A percentile compares a stretch with the other conserved stretches of the same genome.
These are phyloP conservation scores for Drosophila arizonae DNA, from an alignment of 1,140 invertebrate genomes.

Conservation along the genomic window DNA sequence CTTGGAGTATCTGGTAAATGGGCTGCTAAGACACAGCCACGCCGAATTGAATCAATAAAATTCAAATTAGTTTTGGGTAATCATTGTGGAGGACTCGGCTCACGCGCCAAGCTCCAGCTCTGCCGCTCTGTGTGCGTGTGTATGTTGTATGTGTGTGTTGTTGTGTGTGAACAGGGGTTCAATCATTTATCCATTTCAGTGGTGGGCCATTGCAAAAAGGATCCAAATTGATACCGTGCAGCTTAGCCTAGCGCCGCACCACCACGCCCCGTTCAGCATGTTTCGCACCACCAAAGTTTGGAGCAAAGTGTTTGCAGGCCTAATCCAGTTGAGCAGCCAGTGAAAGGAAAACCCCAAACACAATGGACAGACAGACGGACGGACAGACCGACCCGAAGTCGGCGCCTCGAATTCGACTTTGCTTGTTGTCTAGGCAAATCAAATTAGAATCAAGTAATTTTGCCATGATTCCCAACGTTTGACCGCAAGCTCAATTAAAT, in stretches of 20 bases:
- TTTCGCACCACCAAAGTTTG: slow-evolving; percentile 33
- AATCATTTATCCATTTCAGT: slow-evolving; percentile 77
- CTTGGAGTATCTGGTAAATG: slow-evolving; percentile 21
- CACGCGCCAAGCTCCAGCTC: not conserved
- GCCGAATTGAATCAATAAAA: slow-evolving; percentile 78
- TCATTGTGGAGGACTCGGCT: slow-evolving; percentile 44
- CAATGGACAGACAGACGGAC: not conserved
- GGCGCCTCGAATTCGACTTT: slow-evolving; percentile 10
- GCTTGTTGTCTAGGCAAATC: slow-evolving; percentile 71
- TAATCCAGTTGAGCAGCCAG: slow-evolving; percentile 58
- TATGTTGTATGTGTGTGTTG: slow-evolving; percentile 7
- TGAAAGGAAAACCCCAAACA: slow-evolving; percentile 47
- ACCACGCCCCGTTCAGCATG: no score
- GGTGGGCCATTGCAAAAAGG: slow-evolving; percentile 50
- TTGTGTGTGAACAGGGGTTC: slow-evolving; percentile 39
- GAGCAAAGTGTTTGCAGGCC: slow-evolving; percentile 48
- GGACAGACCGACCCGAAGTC: not conserved
- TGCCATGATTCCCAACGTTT: slow-evolving; percentile 70
- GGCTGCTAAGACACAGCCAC: slow-evolving; percentile 36
- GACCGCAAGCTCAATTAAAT: slow-evolving; percentile 81
- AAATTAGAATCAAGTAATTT: slow-evolving; percentile 81
- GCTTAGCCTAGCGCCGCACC: not conserved
- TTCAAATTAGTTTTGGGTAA: slow-evolving; percentile 81
- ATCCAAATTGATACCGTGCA: slow-evolving; percentile 52
- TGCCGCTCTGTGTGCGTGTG: slow-evolving; percentile 2